Base-by-base conservation (phyloP, 2,797 vertebrate species). In the Diglossa cyanea region DNA sequence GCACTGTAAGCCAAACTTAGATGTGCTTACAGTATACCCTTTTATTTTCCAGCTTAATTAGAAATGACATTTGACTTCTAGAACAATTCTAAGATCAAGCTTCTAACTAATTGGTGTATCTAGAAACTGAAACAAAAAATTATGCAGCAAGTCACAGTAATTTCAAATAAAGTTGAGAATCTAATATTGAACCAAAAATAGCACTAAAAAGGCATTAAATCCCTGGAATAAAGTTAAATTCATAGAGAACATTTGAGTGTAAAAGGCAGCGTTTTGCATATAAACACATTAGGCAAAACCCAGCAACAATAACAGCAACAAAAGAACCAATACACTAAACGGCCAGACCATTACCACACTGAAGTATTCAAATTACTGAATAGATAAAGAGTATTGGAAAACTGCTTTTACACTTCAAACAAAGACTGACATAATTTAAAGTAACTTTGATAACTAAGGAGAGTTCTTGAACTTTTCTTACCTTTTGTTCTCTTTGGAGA, bases 401-500 rank as follows among this genome's bases (percentile, higher is more conserved):
- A 73, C 9, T 44, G 25, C 30, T 84, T 77, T 68, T 62, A 63
- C 5, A 6, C 21, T 86, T 71, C 9, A 31, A 61, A 66, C 10
- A 55, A 79, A 48, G 11, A 82, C 2, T 5, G 1, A 42, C 6
- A 5, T 45, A 13, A 51, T 42, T 63, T 47, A 60, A 76, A 77
- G 15, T 8, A 58, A 39, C 28, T 53, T 33, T 7, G 45, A 4
- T 51, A 85, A 62, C 62, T 47, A 54, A 54, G 17, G 8, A 31
- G 8, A 50, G 23, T 33, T 60, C 25, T 62, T 62, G 17, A 6
- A 10, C 19, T 79, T 73, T 54, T 81, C 95, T 96, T 97, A 98
- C 98, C 98, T 97, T 86, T 92, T 42, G 8, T 95, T 97, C 47
- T 97, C 77, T 26, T 97, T 97, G 40, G 98, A 98, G 90, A 99